Evolutionary conservation across 2,888 invertebrate genomes (phyloP).

Genomic region (Cheiracanthium punctorium): DNA sequence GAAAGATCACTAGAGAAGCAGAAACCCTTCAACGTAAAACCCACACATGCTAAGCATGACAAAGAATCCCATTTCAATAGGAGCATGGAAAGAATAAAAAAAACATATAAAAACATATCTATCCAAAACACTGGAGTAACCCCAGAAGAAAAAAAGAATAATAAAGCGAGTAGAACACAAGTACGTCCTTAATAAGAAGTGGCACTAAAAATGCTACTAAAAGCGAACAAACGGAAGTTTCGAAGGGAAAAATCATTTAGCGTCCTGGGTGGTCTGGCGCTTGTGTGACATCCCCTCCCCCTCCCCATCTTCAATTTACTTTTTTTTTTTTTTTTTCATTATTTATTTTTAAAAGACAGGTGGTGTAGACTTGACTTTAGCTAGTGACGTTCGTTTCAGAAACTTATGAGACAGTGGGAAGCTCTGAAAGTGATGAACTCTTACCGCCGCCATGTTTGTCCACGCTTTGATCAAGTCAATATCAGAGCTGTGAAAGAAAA

Average conservation of each 20-base stretch:
- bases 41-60: conserved; percentile 17
- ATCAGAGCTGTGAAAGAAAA: too few relatives aligned
- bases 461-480: not conserved
- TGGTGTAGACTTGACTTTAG: conserved; percentile 37
- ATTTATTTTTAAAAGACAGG: conserved; percentile 40
- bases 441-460: not conserved
- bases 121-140: not conserved
- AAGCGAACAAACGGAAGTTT: conserved; percentile 58
- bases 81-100: not conserved
- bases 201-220: conserved; percentile 63
- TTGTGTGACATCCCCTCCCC: conserved; percentile 32
- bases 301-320: conserved; percentile 15
- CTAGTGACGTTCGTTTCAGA: conserved; percentile 10
- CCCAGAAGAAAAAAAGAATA: not conserved
- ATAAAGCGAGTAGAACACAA: not conserved
- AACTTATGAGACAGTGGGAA: not conserved
- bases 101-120: too few relatives aligned
- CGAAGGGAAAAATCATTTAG: conserved; percentile 16
- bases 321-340: conserved; percentile 30
- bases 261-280: conserved; percentile 60
- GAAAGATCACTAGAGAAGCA: not conserved
- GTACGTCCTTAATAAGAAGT: conserved; percentile 58
- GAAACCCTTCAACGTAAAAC: conserved; percentile 38
- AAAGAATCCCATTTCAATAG: not conserved
- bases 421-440: not conserved